These are phyloP conservation scores for Escarpia spicata DNA, from an alignment of 2,888 invertebrate genomes.

Conservation along the genomic window DNA sequence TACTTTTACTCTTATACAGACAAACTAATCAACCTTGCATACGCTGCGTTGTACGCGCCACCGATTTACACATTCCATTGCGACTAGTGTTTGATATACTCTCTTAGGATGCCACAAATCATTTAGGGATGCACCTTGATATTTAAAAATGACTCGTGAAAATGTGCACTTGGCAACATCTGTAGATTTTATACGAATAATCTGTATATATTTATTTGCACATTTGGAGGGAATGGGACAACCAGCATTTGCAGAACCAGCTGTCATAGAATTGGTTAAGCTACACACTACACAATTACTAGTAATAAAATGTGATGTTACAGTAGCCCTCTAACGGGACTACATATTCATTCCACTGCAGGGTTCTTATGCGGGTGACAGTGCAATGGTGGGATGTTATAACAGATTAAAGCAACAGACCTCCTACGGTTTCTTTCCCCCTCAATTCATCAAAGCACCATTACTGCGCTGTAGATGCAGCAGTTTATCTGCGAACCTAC, in stretches of 20 bases:
- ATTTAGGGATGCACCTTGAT: background rate
- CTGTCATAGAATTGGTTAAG: background rate
- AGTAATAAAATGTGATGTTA: background rate
- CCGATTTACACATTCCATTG: no score
- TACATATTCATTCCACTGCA: background rate
- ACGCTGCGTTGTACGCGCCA: background rate
- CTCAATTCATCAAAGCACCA: background rate
- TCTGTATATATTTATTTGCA: background rate
- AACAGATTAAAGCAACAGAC: constrained; percentile 8
- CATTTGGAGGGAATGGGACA: background rate
- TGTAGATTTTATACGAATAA: background rate
- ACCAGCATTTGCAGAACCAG: background rate
- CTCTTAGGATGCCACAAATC: background rate
- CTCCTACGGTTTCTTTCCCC: background rate
- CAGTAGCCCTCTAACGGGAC: background rate
- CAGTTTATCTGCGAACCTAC: background rate
- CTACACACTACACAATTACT: background rate
- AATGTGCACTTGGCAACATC: background rate
- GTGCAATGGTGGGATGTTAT: background rate
- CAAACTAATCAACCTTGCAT: background rate
- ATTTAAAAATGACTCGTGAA: background rate
- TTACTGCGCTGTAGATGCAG: background rate
- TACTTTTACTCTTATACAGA: background rate
- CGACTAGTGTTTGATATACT: background rate
- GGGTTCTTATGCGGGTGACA: background rate